These are phyloP conservation scores for Paramuricea clavata DNA, from an alignment of 92 coral and sea anemone species.

Conservation along the genomic window DNA sequence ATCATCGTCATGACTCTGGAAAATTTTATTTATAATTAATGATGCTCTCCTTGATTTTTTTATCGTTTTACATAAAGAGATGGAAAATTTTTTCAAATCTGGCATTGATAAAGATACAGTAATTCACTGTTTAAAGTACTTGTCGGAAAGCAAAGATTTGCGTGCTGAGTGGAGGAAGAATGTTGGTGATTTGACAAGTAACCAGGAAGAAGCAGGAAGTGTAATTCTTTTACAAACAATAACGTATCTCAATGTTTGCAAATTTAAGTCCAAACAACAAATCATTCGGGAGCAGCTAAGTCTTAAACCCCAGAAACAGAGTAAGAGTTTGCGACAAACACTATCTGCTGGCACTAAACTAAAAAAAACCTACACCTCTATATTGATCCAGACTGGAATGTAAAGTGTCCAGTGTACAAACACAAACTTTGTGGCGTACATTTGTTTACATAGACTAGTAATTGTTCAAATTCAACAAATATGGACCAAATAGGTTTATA, in stretches of 20 bases:
- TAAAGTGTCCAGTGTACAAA: too few species aligned
- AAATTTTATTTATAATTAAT: too few species aligned
- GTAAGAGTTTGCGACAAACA: not conserved
- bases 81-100: not conserved
- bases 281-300: conserved; percentile 55
- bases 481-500: too few species aligned
- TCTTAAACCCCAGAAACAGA: conserved; percentile 32
- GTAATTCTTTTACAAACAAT: conserved; percentile 35
- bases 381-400: too few species aligned
- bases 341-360: too few species aligned
- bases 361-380: too few species aligned
- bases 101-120: conserved; percentile 13
- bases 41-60: too few species aligned
- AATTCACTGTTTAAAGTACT: not conserved
- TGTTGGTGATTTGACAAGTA: not conserved
- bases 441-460: too few species aligned
- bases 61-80: not conserved
- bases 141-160: not conserved
- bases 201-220: not conserved
- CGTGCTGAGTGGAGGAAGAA: not conserved
- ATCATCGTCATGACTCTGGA: too few species aligned
- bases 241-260: conserved; percentile 35
- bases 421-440: too few species aligned
- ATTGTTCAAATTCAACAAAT: too few species aligned
- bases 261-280: conserved; percentile 64